Evolutionary conservation across 2,797 vertebrate species (phyloP).

Genomic region (Coranthus polyacanthus): DNA sequence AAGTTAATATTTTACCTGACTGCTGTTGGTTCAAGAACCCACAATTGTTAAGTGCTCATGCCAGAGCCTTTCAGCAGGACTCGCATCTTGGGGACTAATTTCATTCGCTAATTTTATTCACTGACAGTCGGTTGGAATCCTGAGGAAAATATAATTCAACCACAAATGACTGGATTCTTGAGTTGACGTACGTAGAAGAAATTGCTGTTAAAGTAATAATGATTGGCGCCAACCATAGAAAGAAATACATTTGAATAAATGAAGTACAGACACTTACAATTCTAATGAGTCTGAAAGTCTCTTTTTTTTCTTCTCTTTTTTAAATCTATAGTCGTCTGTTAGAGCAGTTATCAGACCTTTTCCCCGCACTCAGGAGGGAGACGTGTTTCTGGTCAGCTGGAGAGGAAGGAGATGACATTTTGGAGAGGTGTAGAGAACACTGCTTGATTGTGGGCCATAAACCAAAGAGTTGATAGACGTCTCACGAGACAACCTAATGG

Average conservation of each 20-base stretch:
- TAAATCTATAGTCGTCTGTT: slow-evolving; percentile 19
- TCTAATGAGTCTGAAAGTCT: slow-evolving; percentile 5
- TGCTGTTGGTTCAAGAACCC: slow-evolving; percentile 33
- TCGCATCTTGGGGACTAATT: neutral
- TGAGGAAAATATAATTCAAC: neutral
- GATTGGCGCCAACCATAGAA: neutral
- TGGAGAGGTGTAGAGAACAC: slow-evolving; percentile 30
- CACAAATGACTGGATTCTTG: neutral
- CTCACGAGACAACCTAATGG: slow-evolving; percentile 9
- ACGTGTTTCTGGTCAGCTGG: slow-evolving; percentile 40
- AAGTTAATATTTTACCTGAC: slow-evolving; percentile 85
- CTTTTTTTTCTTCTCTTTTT: neutral
- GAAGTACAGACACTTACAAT: slow-evolving; percentile 12
- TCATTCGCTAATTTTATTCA: neutral
- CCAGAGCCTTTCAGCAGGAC: slow-evolving; percentile 7
- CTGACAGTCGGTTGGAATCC: slow-evolving; percentile 1
- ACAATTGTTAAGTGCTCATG: slow-evolving; percentile 31
- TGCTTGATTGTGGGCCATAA: slow-evolving; percentile 41
- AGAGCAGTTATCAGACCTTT: slow-evolving; percentile 24
- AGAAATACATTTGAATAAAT: slow-evolving; percentile 8
- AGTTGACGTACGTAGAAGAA: neutral
- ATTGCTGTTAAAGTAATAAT: slow-evolving; percentile 9
- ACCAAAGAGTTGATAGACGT: slow-evolving; percentile 26
- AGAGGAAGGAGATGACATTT: slow-evolving; percentile 38
- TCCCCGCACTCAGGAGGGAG: slow-evolving; percentile 14